These are phyloP conservation scores for Drosophila testacea DNA, from an alignment of 2,888 invertebrate species.

Conservation along the genomic window DNA sequence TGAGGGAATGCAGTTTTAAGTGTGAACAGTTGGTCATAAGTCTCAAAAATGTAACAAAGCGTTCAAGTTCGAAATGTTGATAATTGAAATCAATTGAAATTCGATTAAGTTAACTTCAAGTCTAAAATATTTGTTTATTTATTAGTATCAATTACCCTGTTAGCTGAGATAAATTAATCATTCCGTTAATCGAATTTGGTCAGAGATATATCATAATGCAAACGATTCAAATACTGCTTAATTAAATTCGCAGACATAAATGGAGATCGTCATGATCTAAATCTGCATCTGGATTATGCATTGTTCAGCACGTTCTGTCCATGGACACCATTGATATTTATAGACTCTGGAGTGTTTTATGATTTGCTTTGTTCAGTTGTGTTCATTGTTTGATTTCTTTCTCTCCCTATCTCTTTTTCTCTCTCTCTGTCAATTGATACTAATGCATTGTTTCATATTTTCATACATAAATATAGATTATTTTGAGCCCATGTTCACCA, in stretches of 20 bases:
- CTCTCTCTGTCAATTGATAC: constrained; percentile 17
- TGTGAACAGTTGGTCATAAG: constrained; percentile 8
- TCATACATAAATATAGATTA: constrained; percentile 69
- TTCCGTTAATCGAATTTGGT: not conserved
- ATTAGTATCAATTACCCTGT: constrained; percentile 11
- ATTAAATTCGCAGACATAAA: constrained; percentile 3
- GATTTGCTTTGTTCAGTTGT: constrained; percentile 43
- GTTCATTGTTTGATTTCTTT: constrained; percentile 27
- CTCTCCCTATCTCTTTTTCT: not conserved
- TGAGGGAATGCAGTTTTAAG: constrained; percentile 11
- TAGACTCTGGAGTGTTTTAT: constrained; percentile 46
- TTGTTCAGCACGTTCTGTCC: constrained; percentile 19
- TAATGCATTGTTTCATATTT: constrained; percentile 30
- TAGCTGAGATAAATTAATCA: constrained; percentile 1
- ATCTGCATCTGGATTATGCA: constrained; percentile 23
- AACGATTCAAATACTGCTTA: no score
- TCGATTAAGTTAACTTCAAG: not conserved
- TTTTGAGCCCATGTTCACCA: constrained; percentile 88
- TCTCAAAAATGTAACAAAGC: constrained; percentile 1
- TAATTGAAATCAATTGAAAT: constrained; percentile 4
- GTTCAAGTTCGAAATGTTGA: not conserved
- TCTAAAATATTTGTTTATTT: constrained; percentile 13
- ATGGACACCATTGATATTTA: constrained; percentile 40
- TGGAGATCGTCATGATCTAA: not conserved
- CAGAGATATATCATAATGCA: not conserved